These are phyloP conservation scores for Cryptoprocta ferox DNA, from an alignment of 2,797 vertebrate species.

Conservation along the genomic window DNA sequence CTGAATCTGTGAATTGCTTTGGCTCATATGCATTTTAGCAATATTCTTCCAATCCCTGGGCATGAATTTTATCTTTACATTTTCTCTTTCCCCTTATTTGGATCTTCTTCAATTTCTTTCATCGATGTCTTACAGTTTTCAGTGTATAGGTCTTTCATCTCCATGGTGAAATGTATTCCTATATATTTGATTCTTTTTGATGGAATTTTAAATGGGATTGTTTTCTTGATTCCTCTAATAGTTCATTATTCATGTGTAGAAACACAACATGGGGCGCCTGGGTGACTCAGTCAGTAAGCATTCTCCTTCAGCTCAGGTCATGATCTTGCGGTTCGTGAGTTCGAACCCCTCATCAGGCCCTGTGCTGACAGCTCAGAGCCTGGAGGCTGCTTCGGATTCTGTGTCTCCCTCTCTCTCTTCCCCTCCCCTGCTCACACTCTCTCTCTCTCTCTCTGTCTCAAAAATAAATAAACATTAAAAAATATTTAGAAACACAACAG, in stretches of 20 bases:
- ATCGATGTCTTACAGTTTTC: background rate
- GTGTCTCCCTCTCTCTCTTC: too few relatives aligned
- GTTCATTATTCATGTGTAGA: background rate
- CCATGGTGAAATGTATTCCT: background rate
- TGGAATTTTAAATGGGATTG: background rate
- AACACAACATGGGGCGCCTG: background rate
- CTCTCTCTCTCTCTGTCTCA: too few relatives aligned
- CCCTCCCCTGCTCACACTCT: too few relatives aligned
- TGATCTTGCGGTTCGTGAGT: too few relatives aligned
- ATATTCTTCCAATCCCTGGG: background rate
- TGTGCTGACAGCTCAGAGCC: too few relatives aligned
- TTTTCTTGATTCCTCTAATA: background rate
- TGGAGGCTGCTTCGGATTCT: too few relatives aligned
- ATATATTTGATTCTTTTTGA: background rate
- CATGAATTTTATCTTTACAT: background rate
- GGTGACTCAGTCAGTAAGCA: too few relatives aligned
- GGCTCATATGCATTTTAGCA: background rate
- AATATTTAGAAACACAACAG: background rate
- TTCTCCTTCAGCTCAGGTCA: too few relatives aligned
- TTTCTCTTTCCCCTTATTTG: background rate
- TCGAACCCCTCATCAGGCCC: too few relatives aligned
- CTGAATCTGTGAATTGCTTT: background rate
- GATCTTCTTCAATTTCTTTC: background rate
- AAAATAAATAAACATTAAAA: too few relatives aligned
- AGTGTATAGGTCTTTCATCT: too few relatives aligned